These are phyloP conservation scores for Tinamus guttatus DNA, from an alignment of 2,113 vertebrate species.

Conservation along the genomic window DNA sequence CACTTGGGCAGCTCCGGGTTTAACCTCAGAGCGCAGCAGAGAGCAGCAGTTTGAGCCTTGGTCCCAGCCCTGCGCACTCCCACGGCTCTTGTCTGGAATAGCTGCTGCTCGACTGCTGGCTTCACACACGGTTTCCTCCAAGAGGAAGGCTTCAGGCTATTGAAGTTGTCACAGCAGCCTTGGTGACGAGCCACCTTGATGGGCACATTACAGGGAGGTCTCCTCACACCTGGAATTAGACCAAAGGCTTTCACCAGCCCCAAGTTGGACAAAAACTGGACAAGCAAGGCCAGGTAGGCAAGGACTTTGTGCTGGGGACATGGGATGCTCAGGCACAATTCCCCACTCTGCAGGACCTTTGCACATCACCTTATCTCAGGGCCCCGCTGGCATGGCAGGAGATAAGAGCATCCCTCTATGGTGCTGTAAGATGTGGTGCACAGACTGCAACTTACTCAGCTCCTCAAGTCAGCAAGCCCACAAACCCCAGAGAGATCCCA, in stretches of 20 bases:
- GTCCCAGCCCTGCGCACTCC: not conserved
- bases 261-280: not conserved
- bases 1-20: not conserved
- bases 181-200: not conserved
- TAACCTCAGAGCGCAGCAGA: not conserved
- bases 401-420: not conserved
- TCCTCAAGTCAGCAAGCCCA: not conserved
- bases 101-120: not conserved
- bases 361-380: not conserved
- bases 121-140: rapidly evolving
- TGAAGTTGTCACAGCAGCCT: not conserved
- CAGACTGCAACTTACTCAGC: not conserved
- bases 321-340: rapidly evolving
- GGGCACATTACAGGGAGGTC: not conserved
- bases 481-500: not conserved
- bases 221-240: not conserved
- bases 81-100: not conserved
- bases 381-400: not conserved
- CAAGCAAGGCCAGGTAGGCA: not conserved
- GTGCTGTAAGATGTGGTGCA: not conserved
- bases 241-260: not conserved
- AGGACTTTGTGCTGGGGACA: not conserved
- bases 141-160: not conserved
- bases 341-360: not conserved
- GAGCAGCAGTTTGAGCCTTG: not conserved